Base-by-base conservation (phyloP, 2,113 vertebrate species). In the Uria lomvia region DNA sequence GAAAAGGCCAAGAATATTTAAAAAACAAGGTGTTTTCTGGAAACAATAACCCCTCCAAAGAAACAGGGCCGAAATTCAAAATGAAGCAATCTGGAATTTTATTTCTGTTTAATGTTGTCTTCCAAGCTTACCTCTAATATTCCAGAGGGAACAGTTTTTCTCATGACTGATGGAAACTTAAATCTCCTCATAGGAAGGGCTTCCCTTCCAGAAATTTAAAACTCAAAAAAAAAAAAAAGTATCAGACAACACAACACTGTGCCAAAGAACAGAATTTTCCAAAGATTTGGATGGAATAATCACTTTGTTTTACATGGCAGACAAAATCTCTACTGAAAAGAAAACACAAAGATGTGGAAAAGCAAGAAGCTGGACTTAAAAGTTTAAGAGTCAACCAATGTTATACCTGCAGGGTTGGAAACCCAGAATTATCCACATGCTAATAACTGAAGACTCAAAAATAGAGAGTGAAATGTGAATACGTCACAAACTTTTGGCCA, bases 191-290 rank as follows among this genome's bases (percentile, higher is more conserved):
- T 43, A 92, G 91, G 95, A 96, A 97, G 96, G 77, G 67, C 91
- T 98, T 97, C 90, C 97, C 95, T 97, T 97, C 97, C 98, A 98
- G 96, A 98, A 98, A 97, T 23, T 68, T 60, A 91, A 80, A 96
- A 96, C 15, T 72, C 59, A 84, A 77, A 9, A 53, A 88, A 49
- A 76, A 95, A 93, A 82, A 66, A 71, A 94, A 56, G 91, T 68
- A 95, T 95, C 95, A 95, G 97, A 92, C 94, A 87, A 85, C 79
- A 95, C 27, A 66, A 82, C 19, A 42, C 30, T 29, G 60, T 90
- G 95, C 97, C 97, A 98, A 91, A 32, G 56, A 94, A 79, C 50
- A 94, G 95, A 85, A 75, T 83, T 98, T 98, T 97, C 98, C 97
- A 92, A 94, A 88, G 90, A 94, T 96, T 89, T 66, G 56, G 86